These are phyloP conservation scores for Abscondita cerata DNA, from an alignment of 2,888 invertebrate species.

Conservation along the genomic window DNA sequence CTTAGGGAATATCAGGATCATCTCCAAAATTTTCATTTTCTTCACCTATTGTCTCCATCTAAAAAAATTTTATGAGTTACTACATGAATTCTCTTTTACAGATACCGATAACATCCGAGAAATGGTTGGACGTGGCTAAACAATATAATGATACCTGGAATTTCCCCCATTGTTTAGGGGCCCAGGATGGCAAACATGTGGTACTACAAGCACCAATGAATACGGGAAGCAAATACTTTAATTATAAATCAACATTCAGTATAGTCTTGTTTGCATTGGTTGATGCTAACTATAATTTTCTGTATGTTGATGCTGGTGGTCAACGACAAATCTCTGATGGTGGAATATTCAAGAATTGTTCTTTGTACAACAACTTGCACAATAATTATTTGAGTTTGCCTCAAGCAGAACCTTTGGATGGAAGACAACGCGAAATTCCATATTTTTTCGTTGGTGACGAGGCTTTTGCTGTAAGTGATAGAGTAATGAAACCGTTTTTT, in stretches of 20 bases:
- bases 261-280: constrained; percentile 53
- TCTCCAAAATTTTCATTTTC: too few relatives aligned
- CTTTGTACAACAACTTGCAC: constrained; percentile 18
- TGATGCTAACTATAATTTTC: constrained; percentile 54
- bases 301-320: constrained; percentile 49
- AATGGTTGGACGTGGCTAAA: constrained; percentile 44
- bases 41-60: too few relatives aligned
- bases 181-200: constrained; percentile 52
- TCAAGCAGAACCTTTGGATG: constrained; percentile 34
- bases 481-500: constrained; percentile 44
- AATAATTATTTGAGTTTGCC: constrained; percentile 26
- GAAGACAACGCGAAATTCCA: constrained; percentile 18
- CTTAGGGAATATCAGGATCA: too few relatives aligned
- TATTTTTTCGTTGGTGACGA: constrained; percentile 40
- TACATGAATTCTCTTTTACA: too few relatives aligned
- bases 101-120: constrained; percentile 41
- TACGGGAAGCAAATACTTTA: constrained; percentile 45
- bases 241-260: constrained; percentile 50
- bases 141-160: constrained; percentile 46
- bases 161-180: constrained; percentile 48
- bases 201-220: constrained; percentile 44
- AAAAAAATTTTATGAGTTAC: too few relatives aligned
- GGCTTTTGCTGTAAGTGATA: constrained; percentile 43
- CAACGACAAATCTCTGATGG: constrained; percentile 50
- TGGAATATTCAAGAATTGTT: constrained; percentile 42